Conservation (phyloP, 2,113 vertebrate genomes). For the Serranochromis macrocephalus region DNA sequence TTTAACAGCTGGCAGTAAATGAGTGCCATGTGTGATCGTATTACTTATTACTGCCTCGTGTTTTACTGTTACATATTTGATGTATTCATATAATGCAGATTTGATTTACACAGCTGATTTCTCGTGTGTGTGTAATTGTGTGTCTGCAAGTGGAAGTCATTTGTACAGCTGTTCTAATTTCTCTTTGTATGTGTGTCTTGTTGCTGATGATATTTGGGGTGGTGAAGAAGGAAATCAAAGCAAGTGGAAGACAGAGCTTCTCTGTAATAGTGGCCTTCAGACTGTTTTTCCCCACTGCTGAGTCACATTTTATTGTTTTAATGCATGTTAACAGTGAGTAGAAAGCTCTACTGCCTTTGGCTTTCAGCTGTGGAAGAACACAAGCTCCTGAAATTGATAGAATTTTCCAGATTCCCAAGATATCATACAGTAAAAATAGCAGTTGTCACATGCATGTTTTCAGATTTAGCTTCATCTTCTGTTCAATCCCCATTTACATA, state of each 20-base stretch:
- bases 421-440: background rate
- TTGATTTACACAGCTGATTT: background rate
- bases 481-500: background rate
- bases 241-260: background rate
- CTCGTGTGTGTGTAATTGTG: background rate
- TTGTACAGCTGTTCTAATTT: background rate
- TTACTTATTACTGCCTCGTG: background rate
- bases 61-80: constrained; percentile 6
- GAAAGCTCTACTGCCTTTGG: background rate
- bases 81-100: background rate
- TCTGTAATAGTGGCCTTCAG: background rate
- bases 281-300: background rate
- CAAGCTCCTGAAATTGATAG: background rate
- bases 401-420: background rate
- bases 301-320: background rate
- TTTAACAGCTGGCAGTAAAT: constrained; percentile 12
- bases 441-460: background rate
- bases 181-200: background rate
- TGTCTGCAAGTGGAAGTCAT: background rate
- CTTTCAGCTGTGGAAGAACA: background rate
- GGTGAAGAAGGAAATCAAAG: background rate
- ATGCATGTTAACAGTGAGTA: background rate
- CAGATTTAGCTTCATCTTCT: background rate
- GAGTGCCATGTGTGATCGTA: background rate
- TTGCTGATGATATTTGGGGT: background rate